These are phyloP conservation scores for Caradrina kadenii DNA, from an alignment of 2,888 invertebrate genomes.

Conservation along the genomic window DNA sequence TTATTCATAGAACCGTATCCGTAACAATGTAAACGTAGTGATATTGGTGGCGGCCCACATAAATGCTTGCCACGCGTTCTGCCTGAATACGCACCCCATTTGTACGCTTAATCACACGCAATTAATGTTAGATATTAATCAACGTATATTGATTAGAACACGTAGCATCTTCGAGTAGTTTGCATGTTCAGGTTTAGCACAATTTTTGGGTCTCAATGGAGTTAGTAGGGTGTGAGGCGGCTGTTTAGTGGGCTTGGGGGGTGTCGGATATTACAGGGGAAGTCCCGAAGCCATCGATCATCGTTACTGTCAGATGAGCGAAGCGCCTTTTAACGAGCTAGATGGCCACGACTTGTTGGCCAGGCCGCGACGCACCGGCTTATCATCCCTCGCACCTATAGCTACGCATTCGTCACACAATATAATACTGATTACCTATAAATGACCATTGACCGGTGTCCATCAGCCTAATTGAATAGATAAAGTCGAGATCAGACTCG, in stretches of 20 bases:
- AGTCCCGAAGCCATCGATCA: conserved; percentile 84
- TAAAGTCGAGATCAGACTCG: conserved; percentile 47
- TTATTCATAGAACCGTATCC: conserved; percentile 53
- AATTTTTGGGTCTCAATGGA: conserved; percentile 58
- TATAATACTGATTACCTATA: conserved; percentile 49
- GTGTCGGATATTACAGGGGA: conserved; percentile 85
- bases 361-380: conserved; percentile 48
- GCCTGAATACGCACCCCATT: conserved; percentile 43
- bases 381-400: conserved; percentile 46
- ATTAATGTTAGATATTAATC: conserved; percentile 56
- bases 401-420: conserved; percentile 48
- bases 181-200: conserved; percentile 40
- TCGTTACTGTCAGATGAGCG: conserved; percentile 84
- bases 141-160: conserved; percentile 36
- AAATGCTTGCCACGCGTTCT: conserved; percentile 42
- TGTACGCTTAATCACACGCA: conserved; percentile 45
- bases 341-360: conserved; percentile 71
- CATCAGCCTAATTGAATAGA: conserved; percentile 62
- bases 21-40: conserved; percentile 46
- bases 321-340: conserved; percentile 82
- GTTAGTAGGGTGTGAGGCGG: conserved; percentile 48
- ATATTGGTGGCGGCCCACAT: conserved; percentile 21
- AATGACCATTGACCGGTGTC: conserved; percentile 55
- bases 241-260: conserved; percentile 63
- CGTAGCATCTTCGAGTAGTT: conserved; percentile 32